Conservation (phyloP, 2,888 invertebrate species). For the Allygus modestus region DNA sequence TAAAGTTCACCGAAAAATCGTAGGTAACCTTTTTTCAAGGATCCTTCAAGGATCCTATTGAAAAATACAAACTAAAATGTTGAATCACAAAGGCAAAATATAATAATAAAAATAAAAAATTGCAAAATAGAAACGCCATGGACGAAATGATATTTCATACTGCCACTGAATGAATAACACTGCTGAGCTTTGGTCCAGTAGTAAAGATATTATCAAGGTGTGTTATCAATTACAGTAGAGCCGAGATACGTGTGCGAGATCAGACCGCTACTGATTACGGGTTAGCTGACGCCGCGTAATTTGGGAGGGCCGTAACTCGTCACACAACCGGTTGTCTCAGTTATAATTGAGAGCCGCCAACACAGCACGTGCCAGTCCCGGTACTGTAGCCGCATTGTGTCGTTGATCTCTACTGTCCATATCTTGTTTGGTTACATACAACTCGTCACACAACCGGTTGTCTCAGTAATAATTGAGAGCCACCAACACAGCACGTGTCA, state of each 20-base stretch:
- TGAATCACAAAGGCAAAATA: too few species aligned
- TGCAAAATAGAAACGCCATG: too few species aligned
- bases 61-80: too few species aligned
- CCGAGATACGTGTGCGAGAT: slow-evolving; percentile 15
- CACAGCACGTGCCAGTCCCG: slow-evolving; percentile 24
- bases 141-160: too few species aligned
- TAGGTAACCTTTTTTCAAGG: too few species aligned
- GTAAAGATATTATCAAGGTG: not conserved
- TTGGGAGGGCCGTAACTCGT: slow-evolving; percentile 39
- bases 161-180: too few species aligned
- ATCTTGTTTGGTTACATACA: not conserved
- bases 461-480: not conserved
- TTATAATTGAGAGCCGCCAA: slow-evolving; percentile 16
- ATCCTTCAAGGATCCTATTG: too few species aligned
- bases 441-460: slow-evolving; percentile 1
- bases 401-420: not conserved
- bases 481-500: not conserved
- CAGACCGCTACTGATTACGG: slow-evolving; percentile 2
- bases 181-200: too few species aligned
- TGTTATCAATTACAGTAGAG: slow-evolving; percentile 23
- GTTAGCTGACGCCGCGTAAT: slow-evolving; percentile 31
- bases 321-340: slow-evolving; percentile 26
- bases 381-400: slow-evolving; percentile 3
- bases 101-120: too few species aligned
- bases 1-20: too few species aligned